Evolutionary conservation across 2,888 invertebrate species (phyloP).

Genomic region (Dendrolimus houi): DNA sequence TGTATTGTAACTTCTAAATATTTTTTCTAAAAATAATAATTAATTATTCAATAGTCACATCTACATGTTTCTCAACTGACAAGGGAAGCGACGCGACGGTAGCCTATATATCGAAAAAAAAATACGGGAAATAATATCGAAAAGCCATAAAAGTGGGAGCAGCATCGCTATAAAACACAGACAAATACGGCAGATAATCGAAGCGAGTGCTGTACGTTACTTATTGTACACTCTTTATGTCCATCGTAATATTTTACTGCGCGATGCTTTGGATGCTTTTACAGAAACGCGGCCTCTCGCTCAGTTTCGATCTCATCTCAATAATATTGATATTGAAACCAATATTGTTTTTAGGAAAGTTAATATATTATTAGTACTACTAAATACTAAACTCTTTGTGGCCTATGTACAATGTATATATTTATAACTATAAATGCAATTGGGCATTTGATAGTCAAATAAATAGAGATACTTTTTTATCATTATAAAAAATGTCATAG

Average conservation of each 20-base stretch:
- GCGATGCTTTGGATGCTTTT: constrained; percentile 39
- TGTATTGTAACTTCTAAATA: too few relatives aligned
- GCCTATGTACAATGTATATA: too few relatives aligned
- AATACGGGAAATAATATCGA: constrained; percentile 72
- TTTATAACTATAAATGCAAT: too few relatives aligned
- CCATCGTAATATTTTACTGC: constrained; percentile 68
- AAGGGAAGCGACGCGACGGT: constrained; percentile 14
- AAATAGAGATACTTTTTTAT: too few relatives aligned
- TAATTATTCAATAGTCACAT: background rate
- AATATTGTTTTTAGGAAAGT: too few relatives aligned
- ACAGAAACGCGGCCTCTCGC: background rate
- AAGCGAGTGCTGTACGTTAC: constrained; percentile 50
- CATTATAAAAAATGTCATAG: too few relatives aligned
- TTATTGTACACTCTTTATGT: constrained; percentile 67
- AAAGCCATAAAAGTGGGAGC: constrained; percentile 57
- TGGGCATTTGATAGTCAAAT: too few relatives aligned
- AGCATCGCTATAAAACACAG: constrained; percentile 67
- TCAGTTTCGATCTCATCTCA: background rate
- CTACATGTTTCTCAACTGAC: background rate
- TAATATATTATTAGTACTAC: too few relatives aligned
- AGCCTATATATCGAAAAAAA: constrained; percentile 44
- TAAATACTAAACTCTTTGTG: too few relatives aligned
- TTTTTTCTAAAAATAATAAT: too few relatives aligned
- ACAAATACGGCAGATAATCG: constrained; percentile 69
- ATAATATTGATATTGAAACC: background rate